These are phyloP conservation scores for Sycophila texana DNA, from an alignment of 2,888 invertebrate genomes.

Conservation along the genomic window DNA sequence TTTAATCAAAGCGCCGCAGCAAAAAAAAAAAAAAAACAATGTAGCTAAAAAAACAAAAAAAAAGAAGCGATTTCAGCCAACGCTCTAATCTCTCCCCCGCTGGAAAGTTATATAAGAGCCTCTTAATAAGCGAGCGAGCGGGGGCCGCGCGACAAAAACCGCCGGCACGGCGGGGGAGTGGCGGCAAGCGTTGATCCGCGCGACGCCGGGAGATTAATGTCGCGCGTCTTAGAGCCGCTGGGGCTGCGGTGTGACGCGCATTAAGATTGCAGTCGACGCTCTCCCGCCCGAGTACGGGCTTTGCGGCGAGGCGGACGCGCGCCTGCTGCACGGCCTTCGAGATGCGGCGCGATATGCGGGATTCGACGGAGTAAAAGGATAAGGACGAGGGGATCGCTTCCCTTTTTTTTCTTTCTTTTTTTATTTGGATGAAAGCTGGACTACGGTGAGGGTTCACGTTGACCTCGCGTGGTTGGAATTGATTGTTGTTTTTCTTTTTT, in stretches of 20 bases:
- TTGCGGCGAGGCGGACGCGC: slow-evolving; percentile 1
- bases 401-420: background rate
- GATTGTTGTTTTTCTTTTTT: no score
- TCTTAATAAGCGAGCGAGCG: slow-evolving; percentile 11
- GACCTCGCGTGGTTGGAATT: no score
- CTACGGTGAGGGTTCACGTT: no score
- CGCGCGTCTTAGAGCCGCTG: slow-evolving; percentile 31
- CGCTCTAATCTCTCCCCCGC: slow-evolving; percentile 22
- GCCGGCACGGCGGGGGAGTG: background rate
- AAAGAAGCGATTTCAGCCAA: background rate
- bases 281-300: background rate
- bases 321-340: background rate
- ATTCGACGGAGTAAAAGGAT: no score
- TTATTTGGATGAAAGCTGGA: background rate
- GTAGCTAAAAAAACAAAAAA: background rate
- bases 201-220: slow-evolving; percentile 45
- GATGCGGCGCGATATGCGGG: no score
- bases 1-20: background rate
- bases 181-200: background rate
- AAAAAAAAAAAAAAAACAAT: background rate
- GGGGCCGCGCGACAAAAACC: background rate
- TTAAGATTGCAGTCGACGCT: slow-evolving; percentile 41
- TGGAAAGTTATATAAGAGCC: background rate
- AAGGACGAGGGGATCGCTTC: background rate
- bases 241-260: slow-evolving; percentile 38